These are phyloP conservation scores for Saguinus oedipus DNA, from an alignment of 2,797 vertebrate genomes.

Conservation along the genomic window DNA sequence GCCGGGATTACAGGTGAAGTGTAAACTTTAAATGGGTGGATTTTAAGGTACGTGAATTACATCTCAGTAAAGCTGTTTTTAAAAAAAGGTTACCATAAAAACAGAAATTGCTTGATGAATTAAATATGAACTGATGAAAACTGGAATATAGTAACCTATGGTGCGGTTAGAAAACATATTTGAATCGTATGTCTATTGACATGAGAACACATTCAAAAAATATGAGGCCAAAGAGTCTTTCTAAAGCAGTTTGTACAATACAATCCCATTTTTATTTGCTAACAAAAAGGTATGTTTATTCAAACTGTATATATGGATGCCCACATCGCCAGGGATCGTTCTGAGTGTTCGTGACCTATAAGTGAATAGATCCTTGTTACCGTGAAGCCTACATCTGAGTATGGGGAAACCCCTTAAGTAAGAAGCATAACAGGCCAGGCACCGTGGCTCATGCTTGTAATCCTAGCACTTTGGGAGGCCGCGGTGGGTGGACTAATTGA, in stretches of 20 bases:
- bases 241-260: background rate
- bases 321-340: background rate
- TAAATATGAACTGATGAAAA: background rate
- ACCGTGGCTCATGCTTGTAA: background rate
- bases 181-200: background rate
- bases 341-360: background rate
- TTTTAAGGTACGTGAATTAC: background rate
- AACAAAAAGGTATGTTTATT: background rate
- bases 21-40: background rate
- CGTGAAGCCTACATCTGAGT: background rate
- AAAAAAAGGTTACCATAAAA: background rate
- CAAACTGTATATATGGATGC: background rate
- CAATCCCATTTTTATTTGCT: background rate
- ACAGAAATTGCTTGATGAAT: background rate
- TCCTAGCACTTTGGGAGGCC: background rate
- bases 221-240: background rate
- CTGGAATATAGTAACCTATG: background rate
- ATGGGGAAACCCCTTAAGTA: background rate
- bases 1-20: no score
- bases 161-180: background rate
- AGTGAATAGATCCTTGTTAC: background rate
- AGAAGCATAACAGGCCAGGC: background rate
- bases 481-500: accelerated
- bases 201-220: background rate
- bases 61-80: background rate